phyloP scores from a whole-genome alignment of 2,888 invertebrate genomes.

The Diaprepes abbreviatus region DNA sequence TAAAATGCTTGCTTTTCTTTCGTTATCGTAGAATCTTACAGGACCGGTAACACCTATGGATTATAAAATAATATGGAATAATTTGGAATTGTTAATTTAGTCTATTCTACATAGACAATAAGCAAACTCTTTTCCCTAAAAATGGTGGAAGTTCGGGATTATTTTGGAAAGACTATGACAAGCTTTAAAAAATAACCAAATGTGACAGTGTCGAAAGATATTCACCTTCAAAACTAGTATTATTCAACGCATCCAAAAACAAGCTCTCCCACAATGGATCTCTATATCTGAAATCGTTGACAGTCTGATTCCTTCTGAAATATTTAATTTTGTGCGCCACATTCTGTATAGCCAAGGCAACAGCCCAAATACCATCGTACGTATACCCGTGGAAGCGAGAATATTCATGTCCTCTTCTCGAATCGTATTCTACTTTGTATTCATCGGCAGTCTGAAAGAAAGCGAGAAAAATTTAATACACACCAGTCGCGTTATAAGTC shows the following conservation, averaged over 20 bases:
- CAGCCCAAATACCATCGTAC: slow-evolving; percentile 98
- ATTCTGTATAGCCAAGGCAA: slow-evolving; percentile 93
- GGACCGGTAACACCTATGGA: slow-evolving; percentile 65
- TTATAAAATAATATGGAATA: too few species aligned
- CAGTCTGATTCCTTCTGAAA: slow-evolving; percentile 81
- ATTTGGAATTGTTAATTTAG: too few species aligned
- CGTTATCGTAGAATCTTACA: slow-evolving; percentile 91
- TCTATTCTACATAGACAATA: too few species aligned
- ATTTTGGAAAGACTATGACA: too few species aligned
- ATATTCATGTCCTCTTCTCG: slow-evolving; percentile 84
- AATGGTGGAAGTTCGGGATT: too few species aligned
- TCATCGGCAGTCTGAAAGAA: slow-evolving; percentile 89
- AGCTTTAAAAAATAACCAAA: too few species aligned
- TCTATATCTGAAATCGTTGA: slow-evolving; percentile 86
- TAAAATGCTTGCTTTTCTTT: slow-evolving; percentile 93
- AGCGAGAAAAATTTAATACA: too few species aligned
- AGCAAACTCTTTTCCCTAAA: too few species aligned
- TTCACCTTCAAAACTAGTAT: slow-evolving; percentile 95
- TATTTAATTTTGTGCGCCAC: slow-evolving; percentile 83
- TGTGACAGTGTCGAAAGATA: too few species aligned
- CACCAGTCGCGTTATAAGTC: too few species aligned
- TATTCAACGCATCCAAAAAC: slow-evolving; percentile 88
- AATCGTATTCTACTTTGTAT: slow-evolving; percentile 88
- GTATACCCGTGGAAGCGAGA: slow-evolving; percentile 98
- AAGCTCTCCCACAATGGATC: slow-evolving; percentile 90